Percentiles rank a stretch among this genome's conserved stretches.
These are phyloP conservation scores for Aethes cnicana DNA, from an alignment of 2,888 invertebrate genomes.

Conservation along the genomic window DNA sequence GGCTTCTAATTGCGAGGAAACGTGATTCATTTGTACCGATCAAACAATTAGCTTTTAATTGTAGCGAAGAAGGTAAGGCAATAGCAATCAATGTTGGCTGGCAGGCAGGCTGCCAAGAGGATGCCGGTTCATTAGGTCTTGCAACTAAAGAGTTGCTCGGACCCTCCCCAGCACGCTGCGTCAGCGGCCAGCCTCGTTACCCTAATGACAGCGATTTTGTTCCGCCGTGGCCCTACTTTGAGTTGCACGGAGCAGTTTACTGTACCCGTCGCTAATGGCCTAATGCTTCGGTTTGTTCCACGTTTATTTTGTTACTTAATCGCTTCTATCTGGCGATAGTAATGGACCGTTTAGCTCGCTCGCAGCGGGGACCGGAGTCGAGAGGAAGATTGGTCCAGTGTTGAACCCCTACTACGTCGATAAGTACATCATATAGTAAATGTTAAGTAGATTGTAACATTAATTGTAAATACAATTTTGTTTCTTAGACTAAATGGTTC, in stretches of 20 bases:
- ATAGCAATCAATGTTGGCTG: slow-evolving; percentile 49
- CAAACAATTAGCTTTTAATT: slow-evolving; percentile 45
- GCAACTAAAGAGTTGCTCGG: slow-evolving; percentile 65
- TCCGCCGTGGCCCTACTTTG: slow-evolving; percentile 70
- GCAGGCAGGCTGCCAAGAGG: slow-evolving; percentile 58
- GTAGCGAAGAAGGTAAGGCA: slow-evolving; percentile 45
- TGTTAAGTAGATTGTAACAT: no score
- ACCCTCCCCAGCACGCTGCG: slow-evolving; percentile 56
- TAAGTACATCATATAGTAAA: no score
- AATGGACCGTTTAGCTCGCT: slow-evolving; percentile 37
- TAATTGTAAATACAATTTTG: no score
- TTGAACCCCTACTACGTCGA: no score
- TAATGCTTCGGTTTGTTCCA: slow-evolving; percentile 61
- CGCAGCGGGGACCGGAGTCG: slow-evolving; percentile 9
- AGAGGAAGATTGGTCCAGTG: background rate
- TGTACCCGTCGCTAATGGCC: slow-evolving; percentile 71
- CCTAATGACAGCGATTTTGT: slow-evolving; percentile 79
- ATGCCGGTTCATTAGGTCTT: slow-evolving; percentile 72
- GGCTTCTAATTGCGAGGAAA: slow-evolving; percentile 6
- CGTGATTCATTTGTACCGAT: slow-evolving; percentile 14
- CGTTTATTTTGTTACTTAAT: slow-evolving; percentile 64
- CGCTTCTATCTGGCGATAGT: slow-evolving; percentile 47
- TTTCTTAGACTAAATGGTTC: no score
- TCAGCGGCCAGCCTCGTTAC: slow-evolving; percentile 75
- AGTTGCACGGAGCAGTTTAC: slow-evolving; percentile 69